These are phyloP conservation scores for Recurvirostra avosetta DNA, from an alignment of 2,113 vertebrate species.

Conservation along the genomic window DNA sequence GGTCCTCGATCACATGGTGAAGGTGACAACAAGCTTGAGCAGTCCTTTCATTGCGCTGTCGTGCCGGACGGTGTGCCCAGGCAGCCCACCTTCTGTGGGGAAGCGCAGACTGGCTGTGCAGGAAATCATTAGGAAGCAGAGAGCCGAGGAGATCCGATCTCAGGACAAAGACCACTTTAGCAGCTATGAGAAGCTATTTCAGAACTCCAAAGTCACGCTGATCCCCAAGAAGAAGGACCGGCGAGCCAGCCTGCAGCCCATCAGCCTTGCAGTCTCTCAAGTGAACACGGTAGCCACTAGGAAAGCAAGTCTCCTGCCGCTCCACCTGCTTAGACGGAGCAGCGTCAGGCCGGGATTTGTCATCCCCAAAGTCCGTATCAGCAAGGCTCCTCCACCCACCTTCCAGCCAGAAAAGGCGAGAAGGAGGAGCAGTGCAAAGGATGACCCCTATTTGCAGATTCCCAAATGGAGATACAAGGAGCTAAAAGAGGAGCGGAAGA, in stretches of 20 bases:
- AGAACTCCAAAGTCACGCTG: slow-evolving; percentile 75
- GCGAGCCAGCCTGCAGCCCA: slow-evolving; percentile 75
- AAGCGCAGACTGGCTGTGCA: slow-evolving; percentile 85
- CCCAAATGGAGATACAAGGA: slow-evolving; percentile 98
- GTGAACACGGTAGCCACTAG: slow-evolving; percentile 48
- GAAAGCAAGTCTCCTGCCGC: slow-evolving; percentile 83
- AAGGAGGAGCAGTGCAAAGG: slow-evolving; percentile 76
- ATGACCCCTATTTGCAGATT: slow-evolving; percentile 84
- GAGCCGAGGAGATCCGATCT: slow-evolving; percentile 60
- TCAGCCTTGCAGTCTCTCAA: neutral
- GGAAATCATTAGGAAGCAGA: slow-evolving; percentile 83
- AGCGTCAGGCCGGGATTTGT: slow-evolving; percentile 87
- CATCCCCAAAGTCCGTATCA: slow-evolving; percentile 87
- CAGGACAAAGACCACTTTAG: slow-evolving; percentile 65
- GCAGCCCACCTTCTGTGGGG: slow-evolving; percentile 85
- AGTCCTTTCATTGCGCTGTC: slow-evolving; percentile 85
- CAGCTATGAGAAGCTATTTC: slow-evolving; percentile 72
- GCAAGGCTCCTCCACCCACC: slow-evolving; percentile 83
- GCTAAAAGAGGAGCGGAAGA: slow-evolving; percentile 87
- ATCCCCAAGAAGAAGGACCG: slow-evolving; percentile 74
- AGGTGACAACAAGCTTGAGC: slow-evolving; percentile 84
- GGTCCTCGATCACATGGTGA: slow-evolving; percentile 91
- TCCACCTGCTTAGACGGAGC: slow-evolving; percentile 82
- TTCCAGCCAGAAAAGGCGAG: slow-evolving; percentile 80
- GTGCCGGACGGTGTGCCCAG: slow-evolving; percentile 88